Percentiles rank a stretch among this genome's conserved stretches.
Evolutionary conservation across 2,113 vertebrate species (phyloP).

Genomic region (Periophthalmodon schlosseri): DNA sequence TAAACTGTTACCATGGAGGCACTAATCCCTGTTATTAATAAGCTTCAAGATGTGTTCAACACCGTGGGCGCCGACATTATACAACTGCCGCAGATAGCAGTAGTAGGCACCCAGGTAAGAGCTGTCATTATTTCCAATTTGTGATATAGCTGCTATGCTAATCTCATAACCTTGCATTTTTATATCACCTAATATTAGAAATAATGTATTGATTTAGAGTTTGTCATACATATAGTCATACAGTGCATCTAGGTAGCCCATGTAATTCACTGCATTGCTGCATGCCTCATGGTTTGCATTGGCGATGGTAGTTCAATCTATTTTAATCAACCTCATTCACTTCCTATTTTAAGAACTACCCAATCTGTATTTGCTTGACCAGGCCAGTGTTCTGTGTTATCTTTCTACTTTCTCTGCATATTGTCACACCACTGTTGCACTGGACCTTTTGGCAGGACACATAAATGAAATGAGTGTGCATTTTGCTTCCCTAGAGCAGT

Average conservation of each 20-base stretch:
- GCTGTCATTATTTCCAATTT: constrained; percentile 10
- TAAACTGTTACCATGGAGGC: constrained; percentile 84
- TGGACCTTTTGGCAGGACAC: not conserved
- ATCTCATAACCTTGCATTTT: constrained; percentile 23
- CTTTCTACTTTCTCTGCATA: not conserved
- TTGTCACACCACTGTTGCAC: not conserved
- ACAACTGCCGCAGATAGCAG: constrained; percentile 96
- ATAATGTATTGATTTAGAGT: not conserved
- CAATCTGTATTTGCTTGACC: constrained; percentile 7
- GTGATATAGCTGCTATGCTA: constrained; percentile 36
- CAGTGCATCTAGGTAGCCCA: not conserved
- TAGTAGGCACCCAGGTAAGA: constrained; percentile 95
- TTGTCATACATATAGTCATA: not conserved
- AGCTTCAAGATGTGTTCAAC: constrained; percentile 98
- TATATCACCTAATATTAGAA: not conserved
- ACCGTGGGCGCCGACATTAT: constrained; percentile 96
- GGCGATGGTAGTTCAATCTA: constrained; percentile 16
- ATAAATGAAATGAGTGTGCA: not conserved
- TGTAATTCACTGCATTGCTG: constrained; percentile 15
- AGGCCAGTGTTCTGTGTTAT: constrained; percentile 14
- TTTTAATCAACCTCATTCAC: constrained; percentile 34
- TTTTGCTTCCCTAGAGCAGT: constrained; percentile 87
- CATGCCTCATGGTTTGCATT: constrained; percentile 3
- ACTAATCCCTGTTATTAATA: constrained; percentile 96
- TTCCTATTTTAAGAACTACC: constrained; percentile 26